phyloP scores from a whole-genome alignment of 2,888 invertebrate genomes.

The Caprella mutica region DNA sequence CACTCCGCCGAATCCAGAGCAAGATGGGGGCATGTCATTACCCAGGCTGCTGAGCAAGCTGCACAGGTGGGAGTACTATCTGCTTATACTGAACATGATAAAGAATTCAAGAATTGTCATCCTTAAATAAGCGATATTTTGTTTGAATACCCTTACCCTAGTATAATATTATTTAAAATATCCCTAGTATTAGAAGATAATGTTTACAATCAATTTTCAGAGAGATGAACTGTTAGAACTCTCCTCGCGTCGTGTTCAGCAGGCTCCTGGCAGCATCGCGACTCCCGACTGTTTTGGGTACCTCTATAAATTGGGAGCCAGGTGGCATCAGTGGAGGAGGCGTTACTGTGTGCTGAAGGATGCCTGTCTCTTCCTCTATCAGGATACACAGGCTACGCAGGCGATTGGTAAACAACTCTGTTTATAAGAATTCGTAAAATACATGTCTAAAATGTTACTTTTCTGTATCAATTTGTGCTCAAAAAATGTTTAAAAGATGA shows the following conservation, averaged over 20 bases:
- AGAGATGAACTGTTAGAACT: constrained; percentile 30
- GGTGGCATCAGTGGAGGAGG: constrained; percentile 75
- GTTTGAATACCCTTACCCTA: too few relatives aligned
- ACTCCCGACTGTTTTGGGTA: constrained; percentile 80
- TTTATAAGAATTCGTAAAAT: too few relatives aligned
- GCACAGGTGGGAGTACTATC: constrained; percentile 54
- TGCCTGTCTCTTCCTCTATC: constrained; percentile 87
- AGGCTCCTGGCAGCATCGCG: constrained; percentile 22
- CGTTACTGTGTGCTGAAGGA: constrained; percentile 90
- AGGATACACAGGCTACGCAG: constrained; percentile 70
- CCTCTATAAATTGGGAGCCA: constrained; percentile 59
- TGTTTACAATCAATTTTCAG: too few relatives aligned
- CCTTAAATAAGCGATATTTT: too few relatives aligned
- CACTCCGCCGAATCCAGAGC: constrained; percentile 59
- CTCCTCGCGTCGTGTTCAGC: constrained; percentile 34
- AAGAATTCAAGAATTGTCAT: too few relatives aligned
- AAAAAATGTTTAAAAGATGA: too few relatives aligned
- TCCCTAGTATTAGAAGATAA: too few relatives aligned
- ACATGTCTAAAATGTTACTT: not conserved
- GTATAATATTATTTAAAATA: too few relatives aligned
- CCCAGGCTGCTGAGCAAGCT: constrained; percentile 63
- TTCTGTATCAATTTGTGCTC: not conserved
- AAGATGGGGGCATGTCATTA: constrained; percentile 65
- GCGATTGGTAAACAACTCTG: constrained; percentile 61
- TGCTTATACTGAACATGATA: too few relatives aligned